Base-by-base conservation (phyloP, 2,113 vertebrate genomes). In the Pseudorectes ferrugineus region DNA sequence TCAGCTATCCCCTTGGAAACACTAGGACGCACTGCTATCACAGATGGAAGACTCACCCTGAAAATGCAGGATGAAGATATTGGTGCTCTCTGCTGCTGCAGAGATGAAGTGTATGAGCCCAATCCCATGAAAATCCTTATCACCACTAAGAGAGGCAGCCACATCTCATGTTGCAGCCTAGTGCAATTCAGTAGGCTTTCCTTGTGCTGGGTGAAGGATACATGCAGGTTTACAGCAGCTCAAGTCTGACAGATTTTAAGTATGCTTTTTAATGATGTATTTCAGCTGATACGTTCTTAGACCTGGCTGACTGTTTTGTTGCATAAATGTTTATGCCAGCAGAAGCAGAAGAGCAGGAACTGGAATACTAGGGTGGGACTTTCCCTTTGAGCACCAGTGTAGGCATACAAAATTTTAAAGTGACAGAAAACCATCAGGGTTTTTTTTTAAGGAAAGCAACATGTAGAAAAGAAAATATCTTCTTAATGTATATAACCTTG, bases 401-500 rank as follows among this genome's bases (percentile, higher is more conserved):
- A 40, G 25, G 18, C 33, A 66, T 26, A 58, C 1, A 73, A 40
- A 83, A 40, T 35, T 61, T 68, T 63, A 40, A 75, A 74, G 10
- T 42, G 20, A 31, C 17, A 61, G 42, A 70, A 95, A 86, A 77
- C 5, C 12, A 67, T 4, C 2, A 0, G 1, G 0, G 0, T 42
- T 43, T 43, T 12, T 74, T 72, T 67, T 65, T 19, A 17, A 14
- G 2, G 20, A 74, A 80, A 89, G 3, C 11, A 76, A 33, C 28
- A 43, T 5, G 16, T 15, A 62, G 62, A 21, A 88, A 61, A 79
- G 14, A 74, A 83, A 48, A 38, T 2, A 11, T 29, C 25, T 74
- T 54, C 15, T 76, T 86, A 25, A 36, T 59, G 43, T 3, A 46
- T 5, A 51, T 49, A 80, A 80, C 25, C 8, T 77, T 49, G n/a